Evolutionary conservation across 2,888 invertebrate genomes (phyloP).

Genomic region (Lithodes maja): DNA sequence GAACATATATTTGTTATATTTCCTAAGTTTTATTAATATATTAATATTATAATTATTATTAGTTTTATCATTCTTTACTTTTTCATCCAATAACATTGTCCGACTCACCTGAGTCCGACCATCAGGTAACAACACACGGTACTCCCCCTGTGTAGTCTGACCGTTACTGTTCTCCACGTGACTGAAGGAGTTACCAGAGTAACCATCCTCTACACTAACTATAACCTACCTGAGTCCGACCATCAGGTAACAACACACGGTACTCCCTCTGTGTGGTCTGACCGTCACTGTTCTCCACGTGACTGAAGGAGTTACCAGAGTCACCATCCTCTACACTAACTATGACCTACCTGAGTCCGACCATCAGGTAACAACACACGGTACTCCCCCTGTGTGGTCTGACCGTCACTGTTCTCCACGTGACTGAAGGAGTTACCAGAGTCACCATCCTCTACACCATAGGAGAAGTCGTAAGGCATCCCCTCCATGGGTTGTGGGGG

Average conservation of each 20-base stretch:
- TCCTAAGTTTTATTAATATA: too few relatives aligned
- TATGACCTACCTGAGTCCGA: slow-evolving; percentile 47
- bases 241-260: slow-evolving; percentile 56
- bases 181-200: slow-evolving; percentile 58
- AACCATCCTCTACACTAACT: slow-evolving; percentile 37
- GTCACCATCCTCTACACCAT: slow-evolving; percentile 37
- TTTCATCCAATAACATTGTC: too few relatives aligned
- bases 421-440: slow-evolving; percentile 61
- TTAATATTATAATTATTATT: too few relatives aligned
- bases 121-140: slow-evolving; percentile 56
- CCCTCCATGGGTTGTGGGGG: too few relatives aligned
- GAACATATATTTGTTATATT: too few relatives aligned
- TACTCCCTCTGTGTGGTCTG: slow-evolving; percentile 58
- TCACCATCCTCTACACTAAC: slow-evolving; percentile 43
- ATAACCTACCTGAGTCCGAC: slow-evolving; percentile 52
- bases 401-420: slow-evolving; percentile 54
- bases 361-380: slow-evolving; percentile 57
- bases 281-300: slow-evolving; percentile 56
- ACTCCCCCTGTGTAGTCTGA: slow-evolving; percentile 57
- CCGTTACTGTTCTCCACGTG: slow-evolving; percentile 59
- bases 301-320: slow-evolving; percentile 58
- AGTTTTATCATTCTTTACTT: too few relatives aligned
- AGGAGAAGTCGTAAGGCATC: slow-evolving; percentile 3
- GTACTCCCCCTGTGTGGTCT: slow-evolving; percentile 59
- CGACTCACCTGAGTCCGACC: slow-evolving; percentile 37